Percentiles rank a stretch among this genome's conserved stretches.
Conservation (phyloP, 1,140 invertebrate genomes). For the Tetramorium simillimum region DNA sequence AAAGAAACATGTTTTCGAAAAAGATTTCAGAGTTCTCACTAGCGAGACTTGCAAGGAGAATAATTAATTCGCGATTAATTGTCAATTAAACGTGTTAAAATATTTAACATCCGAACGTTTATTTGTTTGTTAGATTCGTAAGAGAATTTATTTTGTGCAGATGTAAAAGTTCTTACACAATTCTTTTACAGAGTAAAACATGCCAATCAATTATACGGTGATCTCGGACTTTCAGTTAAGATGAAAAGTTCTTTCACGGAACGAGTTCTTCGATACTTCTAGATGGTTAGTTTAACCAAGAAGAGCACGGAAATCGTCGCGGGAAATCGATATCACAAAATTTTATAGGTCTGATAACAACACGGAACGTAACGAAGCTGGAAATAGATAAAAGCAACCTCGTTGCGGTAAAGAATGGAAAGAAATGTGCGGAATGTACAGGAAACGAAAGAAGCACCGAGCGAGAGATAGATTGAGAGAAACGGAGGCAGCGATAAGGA, state of each 20-base stretch:
- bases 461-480: not conserved
- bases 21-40: not conserved
- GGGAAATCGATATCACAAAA: conserved; percentile 32
- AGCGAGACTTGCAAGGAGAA: not conserved
- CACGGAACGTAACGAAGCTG: not conserved
- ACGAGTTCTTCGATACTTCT: not conserved
- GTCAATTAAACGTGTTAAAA: not conserved
- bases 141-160: not conserved
- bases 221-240: not conserved
- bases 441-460: not conserved
- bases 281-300: not conserved
- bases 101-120: not conserved
- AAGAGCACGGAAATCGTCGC: not conserved
- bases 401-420: not conserved
- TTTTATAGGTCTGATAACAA: conserved; percentile 19
- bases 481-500: not conserved
- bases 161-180: not conserved
- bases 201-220: not conserved
- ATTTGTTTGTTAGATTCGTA: not conserved
- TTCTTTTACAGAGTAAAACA: not conserved
- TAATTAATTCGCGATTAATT: not conserved
- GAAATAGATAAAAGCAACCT: not conserved
- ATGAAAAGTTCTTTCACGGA: not conserved
- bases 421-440: not conserved
- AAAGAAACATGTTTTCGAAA: not conserved